Percentiles rank a stretch among this genome's conserved stretches.
These are phyloP conservation scores for Grallaria varia DNA, from an alignment of 2,113 vertebrate genomes.

Conservation along the genomic window DNA sequence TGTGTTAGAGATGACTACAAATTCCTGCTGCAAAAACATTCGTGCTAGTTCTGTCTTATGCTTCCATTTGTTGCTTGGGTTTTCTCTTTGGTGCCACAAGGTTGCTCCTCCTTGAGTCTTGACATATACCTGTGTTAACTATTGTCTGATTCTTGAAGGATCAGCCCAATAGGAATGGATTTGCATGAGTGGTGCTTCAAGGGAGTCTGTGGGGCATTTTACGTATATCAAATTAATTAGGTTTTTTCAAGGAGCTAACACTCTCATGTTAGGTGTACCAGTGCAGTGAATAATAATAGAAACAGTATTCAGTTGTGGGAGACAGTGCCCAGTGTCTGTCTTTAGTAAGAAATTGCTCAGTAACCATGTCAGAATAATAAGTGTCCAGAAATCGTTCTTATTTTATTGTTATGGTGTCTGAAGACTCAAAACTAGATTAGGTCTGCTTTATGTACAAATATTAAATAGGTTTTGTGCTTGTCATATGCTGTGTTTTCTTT, in stretches of 20 bases:
- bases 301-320: background rate
- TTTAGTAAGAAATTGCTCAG: background rate
- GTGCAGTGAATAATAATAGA: background rate
- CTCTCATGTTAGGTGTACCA: background rate
- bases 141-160: background rate
- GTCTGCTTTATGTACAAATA: background rate
- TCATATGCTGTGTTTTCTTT: rapidly evolving
- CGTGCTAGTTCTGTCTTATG: background rate
- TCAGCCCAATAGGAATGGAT: background rate
- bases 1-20: background rate
- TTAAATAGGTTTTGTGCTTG: background rate
- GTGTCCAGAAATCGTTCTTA: background rate
- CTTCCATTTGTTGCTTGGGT: background rate
- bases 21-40: background rate
- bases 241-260: background rate
- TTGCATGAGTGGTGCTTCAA: background rate
- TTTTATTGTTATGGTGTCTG: background rate
- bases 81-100: background rate
- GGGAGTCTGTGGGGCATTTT: background rate
- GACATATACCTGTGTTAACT: background rate
- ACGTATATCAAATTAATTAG: background rate
- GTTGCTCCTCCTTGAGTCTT: background rate
- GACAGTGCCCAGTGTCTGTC: background rate
- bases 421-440: background rate
- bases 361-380: background rate